Conservation (phyloP, 2,888 invertebrate species). For the Elegia similella region DNA sequence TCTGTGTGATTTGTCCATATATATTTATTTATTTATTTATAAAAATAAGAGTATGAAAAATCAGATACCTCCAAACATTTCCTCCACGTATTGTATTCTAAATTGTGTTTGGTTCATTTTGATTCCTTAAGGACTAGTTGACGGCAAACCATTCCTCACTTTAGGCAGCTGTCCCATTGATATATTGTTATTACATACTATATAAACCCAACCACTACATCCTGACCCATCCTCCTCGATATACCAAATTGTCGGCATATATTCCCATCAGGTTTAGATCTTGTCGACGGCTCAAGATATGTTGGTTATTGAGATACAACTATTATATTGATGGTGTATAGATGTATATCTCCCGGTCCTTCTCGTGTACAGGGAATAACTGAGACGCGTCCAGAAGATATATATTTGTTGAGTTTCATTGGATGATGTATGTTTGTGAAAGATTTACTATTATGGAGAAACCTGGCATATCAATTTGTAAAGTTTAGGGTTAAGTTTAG, state of each 20-base stretch:
- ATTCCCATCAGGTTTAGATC: neutral
- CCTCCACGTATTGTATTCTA: neutral
- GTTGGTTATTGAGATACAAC: neutral
- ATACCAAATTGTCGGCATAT: neutral
- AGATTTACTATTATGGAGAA: neutral
- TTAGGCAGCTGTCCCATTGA: constrained; percentile 53
- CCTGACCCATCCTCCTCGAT: constrained; percentile 11
- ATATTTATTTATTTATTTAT: no score
- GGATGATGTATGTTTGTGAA: neutral
- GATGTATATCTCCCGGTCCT: neutral
- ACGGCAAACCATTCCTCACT: constrained; percentile 51
- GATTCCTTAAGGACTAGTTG: constrained; percentile 42
- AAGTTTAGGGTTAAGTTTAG: neutral
- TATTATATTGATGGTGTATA: constrained; percentile 5
- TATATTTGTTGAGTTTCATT: neutral
- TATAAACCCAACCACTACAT: constrained; percentile 23
- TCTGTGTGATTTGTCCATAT: no score
- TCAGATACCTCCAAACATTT: neutral
- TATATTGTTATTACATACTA: constrained; percentile 52
- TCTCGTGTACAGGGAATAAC: neutral
- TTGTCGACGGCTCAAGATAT: constrained; percentile 2
- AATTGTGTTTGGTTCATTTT: constrained; percentile 12
- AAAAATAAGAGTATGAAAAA: neutral
- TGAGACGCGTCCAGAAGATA: neutral
- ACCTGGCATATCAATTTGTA: neutral